Evolutionary conservation across 2,888 invertebrate genomes (phyloP).

Genomic region (Papilio elwesi): DNA sequence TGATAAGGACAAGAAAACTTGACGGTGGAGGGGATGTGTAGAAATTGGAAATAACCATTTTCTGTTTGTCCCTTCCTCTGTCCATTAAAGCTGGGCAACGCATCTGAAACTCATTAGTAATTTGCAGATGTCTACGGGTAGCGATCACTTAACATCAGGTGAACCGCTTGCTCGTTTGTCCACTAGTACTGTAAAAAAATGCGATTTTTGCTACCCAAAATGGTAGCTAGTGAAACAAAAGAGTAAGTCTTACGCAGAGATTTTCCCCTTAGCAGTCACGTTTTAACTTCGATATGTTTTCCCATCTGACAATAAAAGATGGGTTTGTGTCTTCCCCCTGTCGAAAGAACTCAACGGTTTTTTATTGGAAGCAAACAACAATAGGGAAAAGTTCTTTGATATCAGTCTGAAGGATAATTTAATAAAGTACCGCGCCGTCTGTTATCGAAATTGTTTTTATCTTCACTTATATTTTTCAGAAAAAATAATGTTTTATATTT

Average conservation of each 20-base stretch:
- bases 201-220: no score
- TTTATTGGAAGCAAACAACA: constrained; percentile 20
- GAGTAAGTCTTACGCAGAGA: background rate
- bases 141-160: no score
- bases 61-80: no score
- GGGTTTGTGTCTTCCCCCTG: constrained; percentile 18
- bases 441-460: constrained; percentile 9
- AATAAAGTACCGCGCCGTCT: constrained; percentile 7
- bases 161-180: no score
- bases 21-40: no score
- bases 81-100: no score
- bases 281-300: constrained; percentile 16
- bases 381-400: constrained; percentile 2
- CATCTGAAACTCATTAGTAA: no score
- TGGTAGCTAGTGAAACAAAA: background rate
- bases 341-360: constrained; percentile 10
- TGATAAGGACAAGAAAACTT: no score
- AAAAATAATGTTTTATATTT: background rate
- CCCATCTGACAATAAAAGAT: constrained; percentile 19
- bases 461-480: background rate
- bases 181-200: no score
- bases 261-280: constrained; percentile 4
- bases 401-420: constrained; percentile 15
- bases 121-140: no score
- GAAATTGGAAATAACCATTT: no score